phyloP scores from a whole-genome alignment of 2,797 vertebrate genomes.

The Gobionotothen gibberifrons region DNA sequence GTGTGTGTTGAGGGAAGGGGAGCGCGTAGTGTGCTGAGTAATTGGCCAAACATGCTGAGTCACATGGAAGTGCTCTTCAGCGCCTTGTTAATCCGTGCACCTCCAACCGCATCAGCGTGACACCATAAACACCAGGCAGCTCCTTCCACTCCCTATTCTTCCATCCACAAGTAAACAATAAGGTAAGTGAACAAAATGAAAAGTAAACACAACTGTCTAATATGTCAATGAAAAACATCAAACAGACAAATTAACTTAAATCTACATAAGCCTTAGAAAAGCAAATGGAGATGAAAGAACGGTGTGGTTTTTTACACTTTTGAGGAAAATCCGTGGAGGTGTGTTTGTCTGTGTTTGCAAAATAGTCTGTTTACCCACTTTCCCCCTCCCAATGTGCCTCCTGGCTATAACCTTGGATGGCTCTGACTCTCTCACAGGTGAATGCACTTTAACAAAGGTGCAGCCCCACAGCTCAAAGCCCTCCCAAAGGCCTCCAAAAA shows the following conservation, averaged over 20 bases:
- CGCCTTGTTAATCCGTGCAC: constrained; percentile 57
- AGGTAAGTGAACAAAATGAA: constrained; percentile 38
- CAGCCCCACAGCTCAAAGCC: constrained; percentile 44
- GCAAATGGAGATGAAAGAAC: constrained; percentile 34
- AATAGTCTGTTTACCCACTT: constrained; percentile 12
- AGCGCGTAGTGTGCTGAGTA: constrained; percentile 63
- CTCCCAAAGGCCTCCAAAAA: constrained; percentile 53
- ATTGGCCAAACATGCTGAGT: constrained; percentile 77
- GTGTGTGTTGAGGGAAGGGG: constrained; percentile 58
- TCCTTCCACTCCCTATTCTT: constrained; percentile 26
- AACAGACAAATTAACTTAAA: constrained; percentile 46
- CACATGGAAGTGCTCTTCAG: constrained; percentile 64
- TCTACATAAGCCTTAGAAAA: constrained; percentile 31
- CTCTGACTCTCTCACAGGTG: constrained; percentile 70
- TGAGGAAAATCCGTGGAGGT: constrained; percentile 19
- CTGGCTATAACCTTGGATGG: constrained; percentile 58
- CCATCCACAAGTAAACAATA: constrained; percentile 64
- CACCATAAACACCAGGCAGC: constrained; percentile 62
- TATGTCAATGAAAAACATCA: constrained; percentile 32
- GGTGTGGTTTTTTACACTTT: constrained; percentile 2
- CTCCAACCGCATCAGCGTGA: constrained; percentile 63
- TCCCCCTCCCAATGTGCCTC: constrained; percentile 13
- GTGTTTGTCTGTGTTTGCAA: constrained; percentile 18
- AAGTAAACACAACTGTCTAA: constrained; percentile 39
- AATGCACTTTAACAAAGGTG: constrained; percentile 72